Evolutionary conservation across 2,113 vertebrate species (phyloP), one percentile per base, ranked within the genome.

Genomic region (Hydrolagus affinis): DNA sequence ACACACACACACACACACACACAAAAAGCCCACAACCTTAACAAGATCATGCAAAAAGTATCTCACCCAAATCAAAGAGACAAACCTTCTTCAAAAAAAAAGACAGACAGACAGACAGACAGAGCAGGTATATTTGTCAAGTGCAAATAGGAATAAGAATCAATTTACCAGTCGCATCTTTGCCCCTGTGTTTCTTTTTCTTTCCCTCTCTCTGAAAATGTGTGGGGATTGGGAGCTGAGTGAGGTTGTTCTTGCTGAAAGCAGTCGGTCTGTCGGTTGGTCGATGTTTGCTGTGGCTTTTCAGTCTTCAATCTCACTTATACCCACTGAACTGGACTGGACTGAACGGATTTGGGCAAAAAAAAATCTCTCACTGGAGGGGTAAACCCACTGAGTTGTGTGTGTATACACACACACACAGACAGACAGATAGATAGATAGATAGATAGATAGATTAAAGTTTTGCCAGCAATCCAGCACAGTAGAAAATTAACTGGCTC

Each of bases 101-200:
- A 21, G 28, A 69, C n/a, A 25, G 11, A 23, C 25, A 14, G 64
- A 17, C 28, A 0, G 0, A 86, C 86, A 74, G 90, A 88, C 87
- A 86, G 68, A 87, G 25, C 1, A 7, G 8, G 86, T 87, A n/a
- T 56, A 88, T 87, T 1, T 0, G 9, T 23, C 1, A 85, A 86
- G 77, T 76, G 62, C 85, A 23, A 85, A 86, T 62, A 56, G 69
- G 86, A 85, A 86, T 87, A 90, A 86, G 4, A 30, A 86, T 90
- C 89, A 90, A 91, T 9, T 95, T 95, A 95, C 94, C 94, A 95
- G 92, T 85, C 90, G 91, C 94, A 95, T 95, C 57, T 72, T 87
- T 92, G 91, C 90, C 92, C n/a, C n/a, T n/a, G n/a, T n/a, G n/a
- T n/a, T n/a, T n/a, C n/a, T n/a, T n/a, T n/a, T n/a, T n/a, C n/a